Evolutionary conservation across 1,140 invertebrate genomes (phyloP).

Genomic region (Plodia interpunctella): DNA sequence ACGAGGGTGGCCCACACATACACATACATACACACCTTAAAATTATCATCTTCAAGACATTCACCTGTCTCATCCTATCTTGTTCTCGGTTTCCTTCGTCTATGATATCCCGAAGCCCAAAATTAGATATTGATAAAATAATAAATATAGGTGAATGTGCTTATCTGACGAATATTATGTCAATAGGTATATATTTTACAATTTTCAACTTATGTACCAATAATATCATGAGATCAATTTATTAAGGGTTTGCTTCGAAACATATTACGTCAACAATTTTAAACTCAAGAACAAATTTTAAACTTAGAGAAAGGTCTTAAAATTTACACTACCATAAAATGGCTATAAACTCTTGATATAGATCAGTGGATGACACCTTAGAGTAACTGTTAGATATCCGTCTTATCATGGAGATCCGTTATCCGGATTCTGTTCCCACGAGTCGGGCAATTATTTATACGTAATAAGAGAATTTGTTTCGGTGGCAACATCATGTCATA

Average conservation of each 20-base stretch:
- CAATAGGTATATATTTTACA: no score
- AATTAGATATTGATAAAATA: no score
- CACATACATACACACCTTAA: constrained; percentile 3
- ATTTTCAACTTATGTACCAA: no score
- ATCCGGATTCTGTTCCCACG: constrained; percentile 10
- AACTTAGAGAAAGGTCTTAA: neutral
- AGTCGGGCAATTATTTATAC: neutral
- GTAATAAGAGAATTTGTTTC: constrained; percentile 5
- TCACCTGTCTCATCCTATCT: neutral
- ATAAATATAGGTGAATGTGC: no score
- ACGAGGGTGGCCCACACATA: constrained; percentile 4
- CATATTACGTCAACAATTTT: neutral
- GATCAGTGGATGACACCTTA: constrained; percentile 6
- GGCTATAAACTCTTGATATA: constrained; percentile 1
- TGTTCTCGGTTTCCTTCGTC: neutral
- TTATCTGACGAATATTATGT: no score
- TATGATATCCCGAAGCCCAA: no score
- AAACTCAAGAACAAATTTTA: no score
- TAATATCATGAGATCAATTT: no score
- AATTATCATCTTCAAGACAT: neutral
- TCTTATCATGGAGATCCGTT: neutral
- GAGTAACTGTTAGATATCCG: neutral
- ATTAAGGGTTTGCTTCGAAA: neutral
- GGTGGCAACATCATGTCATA: neutral
- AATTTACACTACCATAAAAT: constrained; percentile 6